A percentile compares a stretch with the other conserved stretches of the same genome.
Conservation (phyloP, 2,113 vertebrate species). For the Cinclus mexicanus region DNA sequence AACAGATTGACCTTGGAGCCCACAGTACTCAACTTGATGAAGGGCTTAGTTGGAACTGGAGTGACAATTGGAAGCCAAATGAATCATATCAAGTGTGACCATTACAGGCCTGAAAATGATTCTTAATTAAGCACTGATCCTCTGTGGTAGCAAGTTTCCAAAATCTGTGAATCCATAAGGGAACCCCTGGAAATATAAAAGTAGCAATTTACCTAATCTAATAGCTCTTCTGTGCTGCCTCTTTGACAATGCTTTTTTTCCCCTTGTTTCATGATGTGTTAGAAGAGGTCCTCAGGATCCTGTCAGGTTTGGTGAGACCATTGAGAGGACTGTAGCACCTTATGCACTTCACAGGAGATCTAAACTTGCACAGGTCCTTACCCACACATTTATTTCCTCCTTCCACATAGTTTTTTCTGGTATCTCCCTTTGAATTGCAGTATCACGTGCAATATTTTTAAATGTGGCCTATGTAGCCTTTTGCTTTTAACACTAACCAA, state of each 20-base stretch:
- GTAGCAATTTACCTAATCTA: constrained; percentile 70
- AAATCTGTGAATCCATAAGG: constrained; percentile 73
- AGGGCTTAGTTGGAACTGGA: constrained; percentile 81
- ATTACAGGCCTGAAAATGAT: constrained; percentile 77
- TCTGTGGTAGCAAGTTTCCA: constrained; percentile 76
- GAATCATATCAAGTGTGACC: constrained; percentile 86
- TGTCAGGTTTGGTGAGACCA: background rate
- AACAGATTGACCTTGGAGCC: constrained; percentile 82
- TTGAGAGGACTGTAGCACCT: background rate
- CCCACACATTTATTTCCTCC: background rate
- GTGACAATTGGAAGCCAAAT: constrained; percentile 80
- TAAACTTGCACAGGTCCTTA: background rate
- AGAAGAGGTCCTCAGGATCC: background rate
- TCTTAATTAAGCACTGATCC: constrained; percentile 87
- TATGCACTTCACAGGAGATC: background rate
- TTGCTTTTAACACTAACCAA: background rate
- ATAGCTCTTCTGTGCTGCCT: constrained; percentile 23
- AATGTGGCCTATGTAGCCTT: background rate
- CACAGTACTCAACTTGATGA: constrained; percentile 74
- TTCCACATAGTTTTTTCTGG: background rate
- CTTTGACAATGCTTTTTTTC: constrained; percentile 11
- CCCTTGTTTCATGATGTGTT: background rate
- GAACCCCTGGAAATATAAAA: constrained; percentile 60
- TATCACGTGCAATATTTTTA: background rate
- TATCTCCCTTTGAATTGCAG: background rate